Conservation (phyloP, 35 echinoderm and acorn worm species). For the Eucidaris tribuloides region DNA sequence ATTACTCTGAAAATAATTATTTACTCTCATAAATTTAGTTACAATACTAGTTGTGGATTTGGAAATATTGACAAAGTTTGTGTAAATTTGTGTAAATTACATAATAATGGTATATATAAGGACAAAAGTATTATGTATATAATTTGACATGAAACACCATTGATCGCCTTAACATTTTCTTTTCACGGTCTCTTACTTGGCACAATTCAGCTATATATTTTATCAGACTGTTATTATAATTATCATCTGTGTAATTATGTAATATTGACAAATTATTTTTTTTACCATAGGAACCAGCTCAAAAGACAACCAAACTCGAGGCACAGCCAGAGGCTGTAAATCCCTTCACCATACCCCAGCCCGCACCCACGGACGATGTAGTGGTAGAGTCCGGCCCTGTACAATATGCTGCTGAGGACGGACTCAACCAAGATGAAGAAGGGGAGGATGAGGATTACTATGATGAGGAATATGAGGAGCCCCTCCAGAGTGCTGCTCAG, state of each 20-base stretch:
- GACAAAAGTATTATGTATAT: no score
- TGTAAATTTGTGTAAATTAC: no score
- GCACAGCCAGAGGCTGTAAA: conserved; percentile 9
- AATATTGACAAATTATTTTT: neutral
- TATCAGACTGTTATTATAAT: neutral
- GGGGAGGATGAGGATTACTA: conserved; percentile 55
- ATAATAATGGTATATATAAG: no score
- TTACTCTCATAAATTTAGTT: no score
- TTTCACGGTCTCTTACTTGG: no score
- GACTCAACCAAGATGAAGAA: conserved; percentile 39
- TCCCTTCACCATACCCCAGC: neutral
- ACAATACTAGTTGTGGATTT: no score
- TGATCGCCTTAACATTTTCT: no score
- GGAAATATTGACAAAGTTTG: no score
- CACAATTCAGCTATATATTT: no score
- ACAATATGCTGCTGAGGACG: conserved; percentile 44
- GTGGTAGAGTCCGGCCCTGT: conserved; percentile 89
- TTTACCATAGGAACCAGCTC: neutral
- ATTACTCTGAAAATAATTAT: no score
- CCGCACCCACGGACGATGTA: conserved; percentile 39
- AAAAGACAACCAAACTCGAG: conserved; percentile 2
- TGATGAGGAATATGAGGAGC: conserved; percentile 42
- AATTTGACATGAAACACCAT: no score
- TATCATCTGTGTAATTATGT: neutral
- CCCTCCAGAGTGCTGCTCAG: conserved; percentile 62